Conservation (phyloP, 2,888 invertebrate species). For the Drosophila kambysellisi region DNA sequence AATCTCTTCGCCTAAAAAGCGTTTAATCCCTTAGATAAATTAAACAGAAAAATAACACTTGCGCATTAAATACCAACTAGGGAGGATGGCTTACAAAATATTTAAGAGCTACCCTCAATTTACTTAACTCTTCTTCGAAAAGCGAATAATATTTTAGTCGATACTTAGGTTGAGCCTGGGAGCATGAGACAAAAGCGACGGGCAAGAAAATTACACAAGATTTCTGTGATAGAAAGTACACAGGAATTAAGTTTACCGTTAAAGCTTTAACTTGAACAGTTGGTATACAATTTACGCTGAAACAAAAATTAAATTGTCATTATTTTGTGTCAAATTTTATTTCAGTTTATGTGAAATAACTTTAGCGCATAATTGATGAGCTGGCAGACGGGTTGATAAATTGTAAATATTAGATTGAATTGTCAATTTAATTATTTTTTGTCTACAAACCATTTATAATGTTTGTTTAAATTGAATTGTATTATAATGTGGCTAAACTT, state of each 20-base stretch:
- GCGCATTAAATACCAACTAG: background rate
- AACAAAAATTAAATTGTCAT: background rate
- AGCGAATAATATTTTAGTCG: background rate
- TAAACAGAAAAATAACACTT: constrained; percentile 3
- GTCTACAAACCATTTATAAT: background rate
- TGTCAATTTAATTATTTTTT: background rate
- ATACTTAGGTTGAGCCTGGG: background rate
- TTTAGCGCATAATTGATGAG: background rate
- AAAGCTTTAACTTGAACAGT: background rate
- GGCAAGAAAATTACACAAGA: background rate
- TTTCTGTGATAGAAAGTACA: background rate
- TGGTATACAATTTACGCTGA: background rate
- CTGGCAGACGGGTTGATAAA: background rate
- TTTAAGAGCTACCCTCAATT: background rate
- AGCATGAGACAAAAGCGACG: background rate
- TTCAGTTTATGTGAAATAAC: background rate
- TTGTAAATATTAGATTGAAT: background rate
- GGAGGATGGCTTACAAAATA: background rate
- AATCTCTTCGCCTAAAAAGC: constrained; percentile 2
- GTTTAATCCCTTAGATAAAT: constrained; percentile 2
- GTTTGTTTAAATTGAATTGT: no score
- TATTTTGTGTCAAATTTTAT: background rate
- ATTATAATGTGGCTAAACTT: background rate
- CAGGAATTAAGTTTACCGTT: background rate
- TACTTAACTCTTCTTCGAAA: background rate